These are phyloP conservation scores for Typhlomys cinereus DNA, from an alignment of 2,113 vertebrate species.

Conservation along the genomic window DNA sequence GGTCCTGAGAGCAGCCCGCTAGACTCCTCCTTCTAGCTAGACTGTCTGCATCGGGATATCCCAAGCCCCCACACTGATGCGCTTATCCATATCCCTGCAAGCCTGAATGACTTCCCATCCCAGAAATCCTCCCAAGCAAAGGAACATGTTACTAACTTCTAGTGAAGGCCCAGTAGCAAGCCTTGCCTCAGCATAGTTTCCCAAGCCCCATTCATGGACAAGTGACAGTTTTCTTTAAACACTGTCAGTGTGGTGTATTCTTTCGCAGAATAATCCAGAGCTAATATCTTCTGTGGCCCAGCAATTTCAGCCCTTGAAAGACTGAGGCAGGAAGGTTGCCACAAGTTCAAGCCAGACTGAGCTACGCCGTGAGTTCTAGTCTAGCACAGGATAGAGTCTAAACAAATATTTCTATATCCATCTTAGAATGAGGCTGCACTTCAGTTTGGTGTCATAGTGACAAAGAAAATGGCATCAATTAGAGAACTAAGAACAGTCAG, in stretches of 20 bases:
- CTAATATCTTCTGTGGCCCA: not conserved
- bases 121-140: not conserved
- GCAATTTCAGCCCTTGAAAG: not conserved
- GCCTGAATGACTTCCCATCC: not conserved
- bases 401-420: not conserved
- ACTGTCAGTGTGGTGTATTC: not conserved
- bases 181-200: not conserved
- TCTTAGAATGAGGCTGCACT: not conserved
- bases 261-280: not conserved
- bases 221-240: not conserved
- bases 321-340: not conserved
- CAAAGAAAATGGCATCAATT: not conserved
- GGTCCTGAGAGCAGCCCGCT: not conserved
- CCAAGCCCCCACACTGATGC: not conserved
- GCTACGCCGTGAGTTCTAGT: not conserved
- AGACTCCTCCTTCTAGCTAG: not conserved
- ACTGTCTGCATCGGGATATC: no score
- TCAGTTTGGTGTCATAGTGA: not conserved
- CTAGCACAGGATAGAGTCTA: not conserved
- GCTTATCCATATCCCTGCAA: not conserved
- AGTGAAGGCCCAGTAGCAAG: not conserved
- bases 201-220: not conserved
- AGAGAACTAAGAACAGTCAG: not conserved
- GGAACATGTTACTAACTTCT: not conserved
- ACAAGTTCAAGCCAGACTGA: not conserved